phyloP scores from a whole-genome alignment of 2,113 vertebrate genomes.

The Oreochromis aureus region DNA sequence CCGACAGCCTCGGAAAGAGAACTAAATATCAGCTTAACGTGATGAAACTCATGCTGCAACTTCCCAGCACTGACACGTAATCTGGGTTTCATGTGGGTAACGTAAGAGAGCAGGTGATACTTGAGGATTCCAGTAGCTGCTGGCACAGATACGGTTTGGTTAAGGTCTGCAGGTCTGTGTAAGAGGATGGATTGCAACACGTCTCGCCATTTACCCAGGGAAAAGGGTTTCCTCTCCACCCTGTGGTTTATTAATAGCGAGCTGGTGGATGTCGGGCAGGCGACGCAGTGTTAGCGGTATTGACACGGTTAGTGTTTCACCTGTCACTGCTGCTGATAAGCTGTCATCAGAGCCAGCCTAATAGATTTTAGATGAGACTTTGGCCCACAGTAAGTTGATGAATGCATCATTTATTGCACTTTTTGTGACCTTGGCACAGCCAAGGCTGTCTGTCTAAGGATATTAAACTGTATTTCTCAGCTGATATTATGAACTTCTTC shows the following conservation, averaged over 20 bases:
- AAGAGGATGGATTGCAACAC: conserved; percentile 13
- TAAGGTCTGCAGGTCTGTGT: not conserved
- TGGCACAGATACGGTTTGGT: conserved; percentile 3
- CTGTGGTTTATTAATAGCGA: conserved; percentile 40
- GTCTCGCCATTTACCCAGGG: conserved; percentile 11
- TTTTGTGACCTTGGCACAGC: not conserved
- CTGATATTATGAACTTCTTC: not conserved
- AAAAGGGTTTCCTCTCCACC: conserved; percentile 34
- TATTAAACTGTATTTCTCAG: not conserved
- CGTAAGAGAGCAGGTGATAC: not conserved
- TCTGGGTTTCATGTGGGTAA: conserved; percentile 8
- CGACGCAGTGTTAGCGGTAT: not conserved
- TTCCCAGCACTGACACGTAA: not conserved
- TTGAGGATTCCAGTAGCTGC: not conserved
- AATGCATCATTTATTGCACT: conserved; percentile 6
- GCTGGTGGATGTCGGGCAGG: not conserved
- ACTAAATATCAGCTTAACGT: not conserved
- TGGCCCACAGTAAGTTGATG: not conserved
- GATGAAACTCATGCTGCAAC: not conserved
- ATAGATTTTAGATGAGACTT: conserved; percentile 47
- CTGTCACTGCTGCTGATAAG: conserved; percentile 34
- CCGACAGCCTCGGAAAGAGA: not conserved
- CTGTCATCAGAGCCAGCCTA: conserved; percentile 23
- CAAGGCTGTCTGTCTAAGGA: not conserved
- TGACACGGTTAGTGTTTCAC: conserved; percentile 44